phyloP scores from a whole-genome alignment of 2,113 vertebrate species.

The Dolichallabes microphthalmus region DNA sequence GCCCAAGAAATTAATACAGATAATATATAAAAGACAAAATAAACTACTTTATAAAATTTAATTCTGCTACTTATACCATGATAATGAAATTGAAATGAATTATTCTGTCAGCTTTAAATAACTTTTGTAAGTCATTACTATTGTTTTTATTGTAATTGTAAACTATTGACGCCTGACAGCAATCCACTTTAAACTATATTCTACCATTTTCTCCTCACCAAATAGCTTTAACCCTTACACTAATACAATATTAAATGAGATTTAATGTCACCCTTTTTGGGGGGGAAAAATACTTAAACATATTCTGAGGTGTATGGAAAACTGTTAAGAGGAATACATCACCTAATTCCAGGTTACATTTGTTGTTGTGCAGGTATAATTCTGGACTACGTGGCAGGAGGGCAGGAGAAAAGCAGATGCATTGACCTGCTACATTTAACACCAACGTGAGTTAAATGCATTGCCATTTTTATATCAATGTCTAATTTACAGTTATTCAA shows the following conservation, averaged over 20 bases:
- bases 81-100: background rate
- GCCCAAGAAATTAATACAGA: too few species aligned
- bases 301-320: background rate
- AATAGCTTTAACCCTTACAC: background rate
- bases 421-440: conserved; percentile 87
- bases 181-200: background rate
- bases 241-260: background rate
- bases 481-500: background rate
- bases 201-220: background rate
- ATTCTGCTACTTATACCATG: too few species aligned
- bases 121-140: too few species aligned
- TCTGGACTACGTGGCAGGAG: conserved; percentile 84
- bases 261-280: background rate
- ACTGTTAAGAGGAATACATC: background rate
- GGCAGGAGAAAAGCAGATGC: conserved; percentile 79
- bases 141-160: background rate
- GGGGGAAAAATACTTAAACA: background rate
- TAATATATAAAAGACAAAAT: too few species aligned
- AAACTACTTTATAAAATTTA: too few species aligned
- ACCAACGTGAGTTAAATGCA: conserved; percentile 71
- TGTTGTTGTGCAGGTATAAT: conserved; percentile 78
- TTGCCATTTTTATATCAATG: background rate
- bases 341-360: background rate
- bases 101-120: too few species aligned
- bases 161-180: background rate